These are phyloP conservation scores for Sarcophaga subvicina DNA, from an alignment of 2,888 invertebrate genomes.

Conservation along the genomic window DNA sequence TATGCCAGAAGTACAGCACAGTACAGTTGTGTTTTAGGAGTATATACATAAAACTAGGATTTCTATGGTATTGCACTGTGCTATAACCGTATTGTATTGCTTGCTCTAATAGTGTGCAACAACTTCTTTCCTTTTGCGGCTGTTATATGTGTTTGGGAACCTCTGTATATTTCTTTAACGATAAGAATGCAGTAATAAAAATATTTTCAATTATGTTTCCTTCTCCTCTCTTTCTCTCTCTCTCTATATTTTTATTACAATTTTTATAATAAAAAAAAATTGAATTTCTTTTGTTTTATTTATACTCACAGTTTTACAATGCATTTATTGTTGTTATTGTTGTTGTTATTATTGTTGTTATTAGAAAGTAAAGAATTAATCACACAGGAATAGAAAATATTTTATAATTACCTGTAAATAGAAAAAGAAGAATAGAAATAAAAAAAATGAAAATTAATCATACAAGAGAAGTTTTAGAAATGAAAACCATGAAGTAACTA, in stretches of 20 bases:
- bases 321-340: slow-evolving; percentile 64
- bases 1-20: too few species aligned
- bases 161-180: not conserved
- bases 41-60: too few species aligned
- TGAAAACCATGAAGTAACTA: not conserved
- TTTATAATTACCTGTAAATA: slow-evolving; percentile 56
- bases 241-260: not conserved
- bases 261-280: slow-evolving; percentile 35
- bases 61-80: too few species aligned
- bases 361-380: slow-evolving; percentile 36
- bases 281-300: slow-evolving; percentile 46
- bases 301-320: slow-evolving; percentile 77
- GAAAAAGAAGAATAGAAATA: slow-evolving; percentile 7
- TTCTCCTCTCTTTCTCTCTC: not conserved
- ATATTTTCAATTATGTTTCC: not conserved
- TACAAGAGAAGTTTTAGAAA: not conserved
- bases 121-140: too few species aligned
- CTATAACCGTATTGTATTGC: too few species aligned
- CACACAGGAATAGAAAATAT: slow-evolving; percentile 37
- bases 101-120: too few species aligned
- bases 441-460: slow-evolving; percentile 25
- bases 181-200: not conserved
- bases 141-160: not conserved
- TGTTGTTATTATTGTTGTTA: not conserved
- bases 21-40: too few species aligned